phyloP scores from a whole-genome alignment of 2,113 vertebrate genomes.

The Hyla sarda region DNA sequence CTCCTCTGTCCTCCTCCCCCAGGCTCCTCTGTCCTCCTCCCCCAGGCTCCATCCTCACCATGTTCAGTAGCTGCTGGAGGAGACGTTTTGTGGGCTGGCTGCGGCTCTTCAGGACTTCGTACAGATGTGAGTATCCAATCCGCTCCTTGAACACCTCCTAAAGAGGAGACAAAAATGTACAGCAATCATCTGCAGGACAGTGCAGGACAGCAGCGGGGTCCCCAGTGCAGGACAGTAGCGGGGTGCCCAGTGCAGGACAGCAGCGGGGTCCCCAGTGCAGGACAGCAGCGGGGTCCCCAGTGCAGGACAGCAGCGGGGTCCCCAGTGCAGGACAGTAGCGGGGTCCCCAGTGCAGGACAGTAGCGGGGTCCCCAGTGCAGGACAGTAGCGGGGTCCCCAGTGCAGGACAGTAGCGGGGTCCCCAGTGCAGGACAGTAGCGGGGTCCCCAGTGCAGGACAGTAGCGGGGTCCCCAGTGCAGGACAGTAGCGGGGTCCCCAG shows the following conservation, averaged over 20 bases:
- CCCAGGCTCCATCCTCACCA: constrained; percentile 75
- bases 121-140: constrained; percentile 91
- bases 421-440: no score
- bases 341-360: no score
- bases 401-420: no score
- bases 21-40: not conserved
- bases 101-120: constrained; percentile 91
- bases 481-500: not conserved
- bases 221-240: no score
- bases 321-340: no score
- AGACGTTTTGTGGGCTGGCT: constrained; percentile 89
- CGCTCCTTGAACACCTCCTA: constrained; percentile 98
- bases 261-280: not conserved
- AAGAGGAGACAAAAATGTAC: not conserved
- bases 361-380: no score
- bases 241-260: not conserved
- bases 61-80: constrained; percentile 94
- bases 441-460: no score
- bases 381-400: no score
- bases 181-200: not conserved
- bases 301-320: no score
- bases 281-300: not conserved
- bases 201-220: no score
- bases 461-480: not conserved
- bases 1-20: not conserved